These are phyloP conservation scores for Lissocephala sabroskyi DNA, from an alignment of 2,888 invertebrate genomes.

Conservation along the genomic window DNA sequence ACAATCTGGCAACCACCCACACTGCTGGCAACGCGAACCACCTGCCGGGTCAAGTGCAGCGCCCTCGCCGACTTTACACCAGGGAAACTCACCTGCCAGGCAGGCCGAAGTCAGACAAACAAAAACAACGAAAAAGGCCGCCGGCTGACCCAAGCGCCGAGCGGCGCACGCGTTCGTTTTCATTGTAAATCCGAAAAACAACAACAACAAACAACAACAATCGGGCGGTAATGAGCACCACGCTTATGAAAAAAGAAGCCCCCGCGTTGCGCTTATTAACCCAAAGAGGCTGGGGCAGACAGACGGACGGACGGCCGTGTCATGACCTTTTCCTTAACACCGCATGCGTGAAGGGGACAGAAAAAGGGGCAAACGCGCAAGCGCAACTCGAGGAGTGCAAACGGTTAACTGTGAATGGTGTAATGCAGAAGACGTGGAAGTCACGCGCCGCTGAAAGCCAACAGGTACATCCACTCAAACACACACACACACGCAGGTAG, in stretches of 20 bases:
- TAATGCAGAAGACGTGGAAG: slow-evolving; percentile 1
- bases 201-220: background rate
- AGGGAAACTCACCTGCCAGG: too few relatives aligned
- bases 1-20: too few relatives aligned
- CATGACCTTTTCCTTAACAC: slow-evolving; percentile 58
- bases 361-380: too few relatives aligned
- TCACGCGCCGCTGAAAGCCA: slow-evolving; percentile 46
- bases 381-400: background rate
- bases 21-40: too few relatives aligned
- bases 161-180: too few relatives aligned
- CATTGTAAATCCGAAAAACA: too few relatives aligned
- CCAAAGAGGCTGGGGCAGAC: slow-evolving; percentile 12
- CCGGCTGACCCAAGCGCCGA: too few relatives aligned
- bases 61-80: too few relatives aligned
- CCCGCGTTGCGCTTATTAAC: slow-evolving; percentile 55
- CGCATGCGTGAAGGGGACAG: slow-evolving; percentile 19
- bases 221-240: slow-evolving; percentile 22
- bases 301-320: slow-evolving; percentile 41
- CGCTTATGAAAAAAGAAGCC: slow-evolving; percentile 35
- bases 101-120: too few relatives aligned
- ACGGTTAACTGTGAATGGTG: too few relatives aligned
- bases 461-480: slow-evolving; percentile 19
- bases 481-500: background rate
- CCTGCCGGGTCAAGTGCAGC: too few relatives aligned
- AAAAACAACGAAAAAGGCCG: too few relatives aligned